Conservation (phyloP, 2,888 invertebrate genomes). For the Meghimatium bilineatum region DNA sequence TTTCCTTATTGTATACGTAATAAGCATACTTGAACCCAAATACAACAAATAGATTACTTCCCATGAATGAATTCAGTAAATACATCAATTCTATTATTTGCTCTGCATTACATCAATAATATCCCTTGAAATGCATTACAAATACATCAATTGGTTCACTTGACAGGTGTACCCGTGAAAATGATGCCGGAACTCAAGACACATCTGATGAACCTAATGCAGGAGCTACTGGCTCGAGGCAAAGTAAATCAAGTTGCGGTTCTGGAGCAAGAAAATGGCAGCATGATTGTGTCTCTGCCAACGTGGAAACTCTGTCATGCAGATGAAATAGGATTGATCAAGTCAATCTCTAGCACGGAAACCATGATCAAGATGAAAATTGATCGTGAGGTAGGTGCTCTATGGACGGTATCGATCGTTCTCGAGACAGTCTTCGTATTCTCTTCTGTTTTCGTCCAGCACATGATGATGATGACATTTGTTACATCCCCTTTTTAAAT, state of each 20-base stretch:
- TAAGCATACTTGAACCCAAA: too few relatives aligned
- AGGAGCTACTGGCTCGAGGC: conserved; percentile 43
- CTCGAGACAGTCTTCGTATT: too few relatives aligned
- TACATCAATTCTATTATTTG: too few relatives aligned
- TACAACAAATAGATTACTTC: too few relatives aligned
- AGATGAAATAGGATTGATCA: conserved; percentile 39
- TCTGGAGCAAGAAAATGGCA: not conserved
- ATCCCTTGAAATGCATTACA: not conserved
- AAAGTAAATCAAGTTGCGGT: conserved; percentile 47
- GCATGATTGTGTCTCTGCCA: conserved; percentile 37
- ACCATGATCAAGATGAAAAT: conserved; percentile 31
- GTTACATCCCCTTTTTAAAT: too few relatives aligned
- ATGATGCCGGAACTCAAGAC: not conserved
- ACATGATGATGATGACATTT: too few relatives aligned
- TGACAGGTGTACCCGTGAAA: not conserved
- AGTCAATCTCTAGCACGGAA: conserved; percentile 13
- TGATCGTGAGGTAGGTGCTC: not conserved
- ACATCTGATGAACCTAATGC: conserved; percentile 26
- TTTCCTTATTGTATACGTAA: too few relatives aligned
- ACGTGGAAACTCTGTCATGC: not conserved
- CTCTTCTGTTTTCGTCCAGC: too few relatives aligned
- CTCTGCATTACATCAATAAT: too few relatives aligned
- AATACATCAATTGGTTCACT: not conserved
- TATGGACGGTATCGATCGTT: too few relatives aligned
- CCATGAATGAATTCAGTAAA: too few relatives aligned